phyloP scores from a whole-genome alignment of 2,113 vertebrate genomes.

The Pao palembangensis region DNA sequence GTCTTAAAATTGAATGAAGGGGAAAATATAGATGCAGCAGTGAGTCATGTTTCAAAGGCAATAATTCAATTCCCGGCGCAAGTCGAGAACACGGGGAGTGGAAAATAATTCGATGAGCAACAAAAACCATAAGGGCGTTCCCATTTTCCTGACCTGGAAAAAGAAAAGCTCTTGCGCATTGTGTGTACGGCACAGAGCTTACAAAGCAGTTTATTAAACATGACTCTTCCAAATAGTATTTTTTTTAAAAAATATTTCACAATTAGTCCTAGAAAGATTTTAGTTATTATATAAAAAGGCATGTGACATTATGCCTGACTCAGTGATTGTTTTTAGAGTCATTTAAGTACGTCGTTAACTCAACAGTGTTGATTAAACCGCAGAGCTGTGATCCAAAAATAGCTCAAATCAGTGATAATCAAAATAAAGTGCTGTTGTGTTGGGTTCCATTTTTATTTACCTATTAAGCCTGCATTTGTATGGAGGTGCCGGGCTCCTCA shows the following conservation, averaged over 20 bases:
- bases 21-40: conserved; percentile 32
- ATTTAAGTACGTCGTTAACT: conserved; percentile 36
- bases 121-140: conserved; percentile 57
- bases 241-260: background rate
- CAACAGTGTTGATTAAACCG: conserved; percentile 13
- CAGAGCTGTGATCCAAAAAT: conserved; percentile 8
- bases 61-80: conserved; percentile 64
- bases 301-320: conserved; percentile 20
- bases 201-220: too few species aligned
- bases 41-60: conserved; percentile 69
- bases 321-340: conserved; percentile 14
- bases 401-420: background rate
- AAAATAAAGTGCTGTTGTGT: background rate
- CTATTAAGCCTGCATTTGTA: too few species aligned
- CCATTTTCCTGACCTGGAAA: conserved; percentile 26
- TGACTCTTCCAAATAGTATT: too few species aligned
- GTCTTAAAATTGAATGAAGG: conserved; percentile 70
- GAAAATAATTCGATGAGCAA: conserved; percentile 73
- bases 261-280: background rate
- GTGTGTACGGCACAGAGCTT: too few species aligned
- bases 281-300: conserved; percentile 1
- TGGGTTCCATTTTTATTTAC: too few species aligned
- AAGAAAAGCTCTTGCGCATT: conserved; percentile 34
- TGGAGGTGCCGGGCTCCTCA: conserved; percentile 47
- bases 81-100: conserved; percentile 61